Conservation (phyloP, 1,140 invertebrate species). For the Nephotettix cincticeps region DNA sequence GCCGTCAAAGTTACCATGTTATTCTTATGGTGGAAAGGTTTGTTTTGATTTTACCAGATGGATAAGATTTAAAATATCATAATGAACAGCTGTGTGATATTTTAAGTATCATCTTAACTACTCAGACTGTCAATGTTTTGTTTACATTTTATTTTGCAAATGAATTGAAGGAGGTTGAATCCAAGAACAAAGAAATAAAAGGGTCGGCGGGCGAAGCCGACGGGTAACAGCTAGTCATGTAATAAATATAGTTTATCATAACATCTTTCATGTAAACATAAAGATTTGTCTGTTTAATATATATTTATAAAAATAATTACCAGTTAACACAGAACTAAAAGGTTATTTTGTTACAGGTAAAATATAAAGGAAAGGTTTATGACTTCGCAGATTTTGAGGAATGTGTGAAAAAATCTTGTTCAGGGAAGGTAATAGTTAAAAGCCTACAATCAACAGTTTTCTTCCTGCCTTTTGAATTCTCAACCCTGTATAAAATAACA, state of each 20-base stretch:
- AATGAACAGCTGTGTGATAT: too few relatives aligned
- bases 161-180: too few relatives aligned
- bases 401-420: constrained; percentile 2
- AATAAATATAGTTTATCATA: neutral
- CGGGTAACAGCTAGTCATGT: too few relatives aligned
- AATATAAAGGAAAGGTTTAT: constrained; percentile 22
- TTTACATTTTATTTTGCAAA: too few relatives aligned
- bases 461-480: neutral
- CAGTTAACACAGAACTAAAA: neutral
- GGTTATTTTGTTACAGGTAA: constrained; percentile 12
- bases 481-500: neutral
- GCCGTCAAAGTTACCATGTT: too few relatives aligned
- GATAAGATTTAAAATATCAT: too few relatives aligned
- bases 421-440: neutral
- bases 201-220: too few relatives aligned
- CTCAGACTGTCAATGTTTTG: too few relatives aligned
- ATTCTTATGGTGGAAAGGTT: too few relatives aligned
- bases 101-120: too few relatives aligned
- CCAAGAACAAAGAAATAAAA: too few relatives aligned
- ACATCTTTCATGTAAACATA: neutral
- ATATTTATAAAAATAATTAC: neutral
- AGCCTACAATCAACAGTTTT: neutral
- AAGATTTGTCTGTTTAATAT: neutral
- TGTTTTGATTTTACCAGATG: too few relatives aligned
- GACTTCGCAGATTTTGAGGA: constrained; percentile 15